Evolutionary conservation across 2,113 vertebrate species (phyloP).

Genomic region (Rhinichthys klamathensis): DNA sequence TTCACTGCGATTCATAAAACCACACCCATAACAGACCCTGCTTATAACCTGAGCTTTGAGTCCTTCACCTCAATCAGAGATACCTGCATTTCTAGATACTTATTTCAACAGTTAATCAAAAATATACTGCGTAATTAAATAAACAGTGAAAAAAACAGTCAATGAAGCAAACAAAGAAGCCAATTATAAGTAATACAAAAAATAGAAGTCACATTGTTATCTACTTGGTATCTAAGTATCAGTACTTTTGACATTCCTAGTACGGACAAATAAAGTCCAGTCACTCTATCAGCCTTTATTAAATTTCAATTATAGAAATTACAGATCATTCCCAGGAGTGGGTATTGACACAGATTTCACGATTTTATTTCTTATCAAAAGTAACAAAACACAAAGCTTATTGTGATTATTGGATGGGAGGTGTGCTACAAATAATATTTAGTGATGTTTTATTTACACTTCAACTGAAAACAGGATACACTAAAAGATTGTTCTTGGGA

Average conservation of each 20-base stretch:
- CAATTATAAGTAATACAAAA: too few species aligned
- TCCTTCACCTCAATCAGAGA: not conserved
- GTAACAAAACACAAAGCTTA: not conserved
- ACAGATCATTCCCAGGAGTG: too few species aligned
- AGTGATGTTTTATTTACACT: not conserved
- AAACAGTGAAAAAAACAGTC: too few species aligned
- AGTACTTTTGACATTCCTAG: too few species aligned
- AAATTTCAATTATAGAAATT: too few species aligned
- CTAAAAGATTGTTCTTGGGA: not conserved
- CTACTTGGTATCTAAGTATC: too few species aligned
- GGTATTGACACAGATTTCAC: too few species aligned
- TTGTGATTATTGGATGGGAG: not conserved
- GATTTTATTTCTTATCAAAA: not conserved
- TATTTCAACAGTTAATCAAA: not conserved
- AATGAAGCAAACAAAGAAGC: too few species aligned
- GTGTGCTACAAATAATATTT: not conserved
- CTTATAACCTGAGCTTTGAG: not conserved
- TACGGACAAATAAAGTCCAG: too few species aligned
- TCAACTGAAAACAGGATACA: not conserved
- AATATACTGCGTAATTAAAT: not conserved
- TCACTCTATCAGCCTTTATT: too few species aligned
- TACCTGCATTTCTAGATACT: not conserved
- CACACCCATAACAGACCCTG: not conserved
- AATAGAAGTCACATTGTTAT: too few species aligned
- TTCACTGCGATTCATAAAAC: constrained; percentile 37